Percentiles rank a stretch among this genome's conserved stretches.
Evolutionary conservation across 2,888 invertebrate species (phyloP).

Genomic region (Physocephala rufipes): DNA sequence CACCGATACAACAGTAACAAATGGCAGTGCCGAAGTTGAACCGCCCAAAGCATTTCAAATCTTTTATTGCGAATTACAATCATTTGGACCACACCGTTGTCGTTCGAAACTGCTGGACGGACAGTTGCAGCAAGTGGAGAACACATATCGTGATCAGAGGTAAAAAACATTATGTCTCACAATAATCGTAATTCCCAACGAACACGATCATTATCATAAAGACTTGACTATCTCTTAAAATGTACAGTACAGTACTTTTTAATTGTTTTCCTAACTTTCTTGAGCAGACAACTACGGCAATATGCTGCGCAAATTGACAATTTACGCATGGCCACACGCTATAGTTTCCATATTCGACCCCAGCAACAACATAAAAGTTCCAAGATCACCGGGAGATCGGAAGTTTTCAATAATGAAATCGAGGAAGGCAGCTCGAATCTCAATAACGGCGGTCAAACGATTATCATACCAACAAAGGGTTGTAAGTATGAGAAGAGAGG

Average conservation of each 20-base stretch:
- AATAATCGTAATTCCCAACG: too few relatives aligned
- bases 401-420: slow-evolving; percentile 65
- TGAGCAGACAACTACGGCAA: slow-evolving; percentile 58
- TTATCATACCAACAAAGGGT: slow-evolving; percentile 83
- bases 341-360: slow-evolving; percentile 79
- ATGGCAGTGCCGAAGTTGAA: slow-evolving; percentile 58
- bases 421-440: slow-evolving; percentile 62
- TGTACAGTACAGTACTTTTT: neutral
- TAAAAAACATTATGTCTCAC: too few relatives aligned
- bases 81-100: slow-evolving; percentile 81
- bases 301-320: slow-evolving; percentile 74
- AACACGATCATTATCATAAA: neutral
- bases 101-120: slow-evolving; percentile 68
- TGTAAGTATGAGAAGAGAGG: slow-evolving; percentile 70
- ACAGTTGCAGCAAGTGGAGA: slow-evolving; percentile 44
- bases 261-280: neutral
- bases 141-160: slow-evolving; percentile 1
- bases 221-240: neutral
- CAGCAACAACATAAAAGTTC: slow-evolving; percentile 67
- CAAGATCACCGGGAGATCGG: slow-evolving; percentile 61
- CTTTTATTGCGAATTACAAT: slow-evolving; percentile 81
- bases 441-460: slow-evolving; percentile 72
- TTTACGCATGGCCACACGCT: slow-evolving; percentile 83
- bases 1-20: slow-evolving; percentile 47
- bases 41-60: slow-evolving; percentile 73